A percentile compares a stretch with the other conserved stretches of the same genome.
These are phyloP conservation scores for Chelonus insularis DNA, from an alignment of 1,140 invertebrate species.

Conservation along the genomic window DNA sequence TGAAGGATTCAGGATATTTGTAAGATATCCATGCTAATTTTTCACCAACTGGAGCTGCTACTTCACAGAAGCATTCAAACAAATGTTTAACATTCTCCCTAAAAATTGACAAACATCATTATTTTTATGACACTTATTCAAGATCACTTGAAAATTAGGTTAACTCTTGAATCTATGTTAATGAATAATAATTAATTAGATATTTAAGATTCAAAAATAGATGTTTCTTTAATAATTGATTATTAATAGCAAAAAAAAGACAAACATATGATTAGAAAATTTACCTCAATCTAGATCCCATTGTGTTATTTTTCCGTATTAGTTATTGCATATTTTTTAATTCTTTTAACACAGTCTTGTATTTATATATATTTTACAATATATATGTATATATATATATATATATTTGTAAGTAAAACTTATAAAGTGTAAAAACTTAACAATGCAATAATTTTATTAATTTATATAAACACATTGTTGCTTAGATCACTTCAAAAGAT, in stretches of 20 bases:
- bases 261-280: slow-evolving; percentile 24
- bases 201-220: not conserved
- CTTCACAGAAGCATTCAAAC: slow-evolving; percentile 84
- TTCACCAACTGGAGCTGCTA: slow-evolving; percentile 67
- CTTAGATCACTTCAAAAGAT: no score
- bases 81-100: slow-evolving; percentile 80
- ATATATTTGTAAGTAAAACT: no score
- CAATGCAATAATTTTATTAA: no score
- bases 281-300: slow-evolving; percentile 57
- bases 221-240: not conserved
- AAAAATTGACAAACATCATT: no score
- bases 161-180: not conserved
- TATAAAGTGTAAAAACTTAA: no score
- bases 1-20: slow-evolving; percentile 76
- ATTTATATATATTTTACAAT: no score
- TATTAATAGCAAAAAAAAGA: not conserved
- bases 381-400: no score
- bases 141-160: not conserved
- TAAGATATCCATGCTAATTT: slow-evolving; percentile 73
- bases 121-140: no score
- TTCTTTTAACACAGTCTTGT: no score
- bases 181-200: not conserved
- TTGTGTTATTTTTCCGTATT: slow-evolving; percentile 40
- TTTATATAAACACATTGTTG: no score
- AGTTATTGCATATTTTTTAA: not conserved